Evolutionary conservation across 2,888 invertebrate genomes (phyloP).

Genomic region (Steinernema hermaphroditum): DNA sequence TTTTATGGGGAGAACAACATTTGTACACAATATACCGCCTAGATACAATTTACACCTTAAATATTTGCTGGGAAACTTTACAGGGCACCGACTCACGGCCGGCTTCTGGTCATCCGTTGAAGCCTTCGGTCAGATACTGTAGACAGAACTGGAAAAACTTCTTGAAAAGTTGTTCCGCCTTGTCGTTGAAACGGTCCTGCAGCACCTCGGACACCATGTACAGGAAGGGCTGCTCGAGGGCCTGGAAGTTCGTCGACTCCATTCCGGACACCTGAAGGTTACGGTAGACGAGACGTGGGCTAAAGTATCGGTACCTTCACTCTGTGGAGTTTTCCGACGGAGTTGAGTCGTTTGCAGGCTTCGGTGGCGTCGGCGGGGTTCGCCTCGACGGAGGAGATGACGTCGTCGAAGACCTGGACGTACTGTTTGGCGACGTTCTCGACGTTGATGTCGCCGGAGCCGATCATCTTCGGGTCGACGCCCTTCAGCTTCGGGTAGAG

Average conservation of each 20-base stretch:
- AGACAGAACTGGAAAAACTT: constrained; percentile 66
- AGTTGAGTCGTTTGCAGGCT: constrained; percentile 55
- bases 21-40: constrained; percentile 12
- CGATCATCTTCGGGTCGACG: constrained; percentile 42
- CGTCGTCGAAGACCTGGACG: constrained; percentile 65
- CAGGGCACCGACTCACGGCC: background rate
- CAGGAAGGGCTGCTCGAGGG: constrained; percentile 69
- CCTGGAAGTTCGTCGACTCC: constrained; percentile 62
- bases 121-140: constrained; percentile 64
- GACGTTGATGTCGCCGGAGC: constrained; percentile 43
- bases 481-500: constrained; percentile 57
- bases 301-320: constrained; percentile 46
- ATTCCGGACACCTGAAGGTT: constrained; percentile 55
- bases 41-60: background rate
- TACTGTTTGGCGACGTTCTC: constrained; percentile 53
- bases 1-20: background rate
- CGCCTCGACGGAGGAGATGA: constrained; percentile 62
- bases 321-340: constrained; percentile 64
- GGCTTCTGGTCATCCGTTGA: constrained; percentile 49
- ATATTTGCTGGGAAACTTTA: background rate
- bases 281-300: too few relatives aligned
- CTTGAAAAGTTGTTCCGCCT: constrained; percentile 66
- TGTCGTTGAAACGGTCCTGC: constrained; percentile 67
- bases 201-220: constrained; percentile 51
- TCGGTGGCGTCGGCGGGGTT: constrained; percentile 60